Evolutionary conservation across 2,797 vertebrate genomes (phyloP), one percentile per base, ranked within the genome.

Genomic region (Phalanger gymnotis): DNA sequence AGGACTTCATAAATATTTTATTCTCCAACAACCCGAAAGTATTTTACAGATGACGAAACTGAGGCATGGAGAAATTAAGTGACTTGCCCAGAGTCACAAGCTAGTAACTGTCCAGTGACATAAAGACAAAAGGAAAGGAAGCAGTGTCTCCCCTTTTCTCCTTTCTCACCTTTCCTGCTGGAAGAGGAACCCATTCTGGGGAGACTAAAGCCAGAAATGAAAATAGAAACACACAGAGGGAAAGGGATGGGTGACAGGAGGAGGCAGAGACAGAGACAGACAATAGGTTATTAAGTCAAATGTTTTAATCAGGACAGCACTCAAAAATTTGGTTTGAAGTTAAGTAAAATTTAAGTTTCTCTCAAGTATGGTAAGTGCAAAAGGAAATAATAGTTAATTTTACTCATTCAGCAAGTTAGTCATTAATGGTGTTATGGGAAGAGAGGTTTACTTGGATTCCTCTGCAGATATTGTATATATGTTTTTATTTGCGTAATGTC

Each of bases 351-450:
- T 47, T 81, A 81, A 40, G 9, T 81, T 81, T 81, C 66, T 96
- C 91, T 92, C 94, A 95, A 73, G 58, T 56, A 54, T 93, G 95
- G 92, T 89, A 94, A 96, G 54, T 81, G 47, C 58, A 93, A 91
- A 96, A 95, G 90, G 81, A 94, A 96, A 91, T 92, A 94, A 94
- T 56, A 53, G 25, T 47, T 81, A 81, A 11, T 81, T 81, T 81
- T 11, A 47, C 16, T 40, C 16, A 40, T 73, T 73, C 34, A 73
- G 66, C 2, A 47, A 81, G 73, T 47, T 81, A n/a, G 40, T 73
- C 19, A 66, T n/a, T 66, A 9, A 61, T 31, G 12, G 30, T 61
- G 57, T 61, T 61, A 61, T 7, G 14, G 34, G 13, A n/a, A n/a
- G 61, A 66, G 58, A n/a, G 61, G 19, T 66, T 66, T 66, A 34